Conservation (phyloP, 2,797 vertebrate genomes). For the Taenioides sp. region DNA sequence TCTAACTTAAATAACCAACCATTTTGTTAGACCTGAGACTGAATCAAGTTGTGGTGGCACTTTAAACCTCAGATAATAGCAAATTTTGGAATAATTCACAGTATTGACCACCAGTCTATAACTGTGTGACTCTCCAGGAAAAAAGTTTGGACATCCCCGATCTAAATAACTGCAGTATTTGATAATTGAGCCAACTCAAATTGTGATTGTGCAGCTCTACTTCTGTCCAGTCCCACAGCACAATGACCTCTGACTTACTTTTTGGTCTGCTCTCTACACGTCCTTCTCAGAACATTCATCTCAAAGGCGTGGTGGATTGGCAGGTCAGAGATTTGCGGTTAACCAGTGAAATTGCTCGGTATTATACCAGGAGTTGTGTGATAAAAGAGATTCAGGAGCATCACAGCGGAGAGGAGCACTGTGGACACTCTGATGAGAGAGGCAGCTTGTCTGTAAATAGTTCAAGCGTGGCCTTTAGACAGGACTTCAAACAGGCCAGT, state of each 20-base stretch:
- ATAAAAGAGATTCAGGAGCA: conserved; percentile 62
- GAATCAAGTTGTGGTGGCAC: no score
- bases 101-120: no score
- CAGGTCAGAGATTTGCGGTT: conserved; percentile 56
- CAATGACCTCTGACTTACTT: background rate
- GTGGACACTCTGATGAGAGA: conserved; percentile 41
- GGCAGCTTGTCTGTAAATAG: conserved; percentile 66
- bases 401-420: conserved; percentile 43
- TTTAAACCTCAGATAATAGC: no score
- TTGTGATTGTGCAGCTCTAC: no score
- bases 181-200: no score
- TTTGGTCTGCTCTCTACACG: conserved; percentile 12
- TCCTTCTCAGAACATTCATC: conserved; percentile 41
- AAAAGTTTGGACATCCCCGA: no score
- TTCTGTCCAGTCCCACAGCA: no score
- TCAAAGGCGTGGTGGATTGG: conserved; percentile 37
- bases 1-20: no score
- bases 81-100: no score
- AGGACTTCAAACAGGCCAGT: conserved; percentile 58
- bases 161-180: no score
- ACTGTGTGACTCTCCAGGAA: no score
- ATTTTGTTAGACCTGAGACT: no score
- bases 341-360: conserved; percentile 51
- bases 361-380: conserved; percentile 47
- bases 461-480: conserved; percentile 35